Base-by-base conservation (phyloP, 2,888 invertebrate genomes). In the Lochmaea crataegi region DNA sequence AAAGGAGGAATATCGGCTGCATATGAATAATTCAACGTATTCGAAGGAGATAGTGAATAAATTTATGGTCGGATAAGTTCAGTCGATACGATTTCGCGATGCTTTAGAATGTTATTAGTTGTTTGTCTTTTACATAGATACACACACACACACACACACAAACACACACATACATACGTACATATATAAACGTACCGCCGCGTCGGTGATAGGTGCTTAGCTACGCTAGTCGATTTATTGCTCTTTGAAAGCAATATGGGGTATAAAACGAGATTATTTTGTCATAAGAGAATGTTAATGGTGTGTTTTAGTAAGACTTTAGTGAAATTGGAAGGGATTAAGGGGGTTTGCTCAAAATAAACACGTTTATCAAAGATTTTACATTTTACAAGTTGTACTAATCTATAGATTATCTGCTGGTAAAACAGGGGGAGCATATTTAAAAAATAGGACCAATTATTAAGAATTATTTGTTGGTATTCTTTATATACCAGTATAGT, bases 21-120 rank as follows among this genome's bases (percentile, higher is more conserved):
- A 63, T 71, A 68, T 74, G 68, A 71, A 74, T 74, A 68, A 74
- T 71, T 74, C 71, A 71, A 65, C 51, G 51, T 60, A 48, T 58
- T 58, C 63, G 65, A 53, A 51, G 65, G 45, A 70, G 64, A 70
- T 42, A 48, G 70, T 57, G 70, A 70, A 64, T 57, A 57, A 65
- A 70, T 56, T 70, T 65, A 70, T 70, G 70, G 64, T 65, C 56
- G 64, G 42, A 69, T 69, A 69, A 69, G 53, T 69, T 41, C 41
- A 69, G 68, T 69, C 69, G 70, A 70, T 70, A 57, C 69, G 64
- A 69, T 65, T 70, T 70, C 64, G 58, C 18, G 70, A 65, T 51
- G 64, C 56, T 64, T 51, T 68, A 45, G 45, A 70, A 70, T 70
- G 70, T 70, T 70, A 70, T 70, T 70, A 70, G 64, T 70, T 70